Evolutionary conservation across 2,888 invertebrate species (phyloP).

Genomic region (Geophilus truncorum): DNA sequence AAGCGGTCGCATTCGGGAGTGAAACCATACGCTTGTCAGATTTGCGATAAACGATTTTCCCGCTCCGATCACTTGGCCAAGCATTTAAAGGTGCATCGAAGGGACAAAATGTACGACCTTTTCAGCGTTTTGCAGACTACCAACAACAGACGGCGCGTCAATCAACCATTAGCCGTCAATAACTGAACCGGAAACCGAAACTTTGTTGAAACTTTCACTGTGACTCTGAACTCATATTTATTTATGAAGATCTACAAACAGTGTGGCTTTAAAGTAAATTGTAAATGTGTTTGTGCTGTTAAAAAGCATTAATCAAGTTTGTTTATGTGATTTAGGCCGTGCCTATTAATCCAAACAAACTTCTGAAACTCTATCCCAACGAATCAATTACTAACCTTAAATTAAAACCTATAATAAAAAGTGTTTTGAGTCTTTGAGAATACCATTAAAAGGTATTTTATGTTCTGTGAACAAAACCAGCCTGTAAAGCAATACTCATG

Average conservation of each 20-base stretch:
- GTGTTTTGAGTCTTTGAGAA: not conserved
- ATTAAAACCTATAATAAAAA: too few relatives aligned
- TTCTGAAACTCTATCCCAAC: too few relatives aligned
- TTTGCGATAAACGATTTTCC: slow-evolving; percentile 97
- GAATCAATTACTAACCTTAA: too few relatives aligned
- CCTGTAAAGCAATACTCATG: not conserved
- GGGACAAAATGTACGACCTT: too few relatives aligned
- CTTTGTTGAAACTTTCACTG: too few relatives aligned
- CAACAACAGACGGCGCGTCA: too few relatives aligned
- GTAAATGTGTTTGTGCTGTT: too few relatives aligned
- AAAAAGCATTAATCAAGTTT: not conserved
- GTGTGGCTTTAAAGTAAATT: not conserved
- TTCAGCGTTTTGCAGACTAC: too few relatives aligned
- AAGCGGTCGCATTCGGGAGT: slow-evolving; percentile 89
- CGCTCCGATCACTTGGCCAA: slow-evolving; percentile 94
- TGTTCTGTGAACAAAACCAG: not conserved
- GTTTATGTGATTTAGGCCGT: not conserved
- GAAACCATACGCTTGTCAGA: slow-evolving; percentile 91
- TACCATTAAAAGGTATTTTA: not conserved
- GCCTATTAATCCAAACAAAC: not conserved
- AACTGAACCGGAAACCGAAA: too few relatives aligned
- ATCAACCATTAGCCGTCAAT: too few relatives aligned
- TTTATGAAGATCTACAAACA: not conserved
- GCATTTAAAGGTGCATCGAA: slow-evolving; percentile 96
- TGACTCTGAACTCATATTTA: too few relatives aligned